Conservation (phyloP, 2,888 invertebrate genomes). For the Pammene fasciana region DNA sequence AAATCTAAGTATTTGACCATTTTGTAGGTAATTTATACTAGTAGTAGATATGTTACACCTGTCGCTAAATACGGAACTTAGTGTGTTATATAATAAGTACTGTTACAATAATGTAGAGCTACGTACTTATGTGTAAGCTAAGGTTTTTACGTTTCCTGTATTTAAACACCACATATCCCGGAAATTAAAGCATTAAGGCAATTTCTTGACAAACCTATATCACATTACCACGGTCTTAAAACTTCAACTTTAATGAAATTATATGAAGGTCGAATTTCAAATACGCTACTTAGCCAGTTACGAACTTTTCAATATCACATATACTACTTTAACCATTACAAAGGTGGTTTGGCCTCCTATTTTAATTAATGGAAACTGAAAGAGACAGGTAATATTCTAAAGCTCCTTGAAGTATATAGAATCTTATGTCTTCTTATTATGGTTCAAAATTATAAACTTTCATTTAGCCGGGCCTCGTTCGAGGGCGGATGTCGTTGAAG, state of each 20-base stretch:
- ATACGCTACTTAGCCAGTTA: background rate
- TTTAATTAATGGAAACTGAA: conserved; percentile 30
- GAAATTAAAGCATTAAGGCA: conserved; percentile 29
- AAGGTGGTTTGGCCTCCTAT: conserved; percentile 23
- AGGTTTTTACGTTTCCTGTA: conserved; percentile 29
- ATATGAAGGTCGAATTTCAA: background rate
- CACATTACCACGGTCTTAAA: background rate
- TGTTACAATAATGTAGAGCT: background rate
- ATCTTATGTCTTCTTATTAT: background rate
- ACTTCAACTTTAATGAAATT: background rate
- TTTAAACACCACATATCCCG: conserved; percentile 30
- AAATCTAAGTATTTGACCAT: no score
- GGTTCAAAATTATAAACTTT: background rate
- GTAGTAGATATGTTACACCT: background rate
- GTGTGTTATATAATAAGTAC: background rate
- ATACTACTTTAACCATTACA: conserved; percentile 16
- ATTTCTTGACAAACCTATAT: background rate
- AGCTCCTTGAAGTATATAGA: background rate
- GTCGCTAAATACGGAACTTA: conserved; percentile 3
- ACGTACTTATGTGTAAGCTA: background rate
- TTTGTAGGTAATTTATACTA: no score
- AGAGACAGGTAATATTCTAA: conserved; percentile 14
- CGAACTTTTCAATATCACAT: background rate
- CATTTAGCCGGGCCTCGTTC: background rate
- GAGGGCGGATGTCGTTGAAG: conserved; percentile 45